phyloP scores from a whole-genome alignment of 1,140 invertebrate species.

The Samia ricini region DNA sequence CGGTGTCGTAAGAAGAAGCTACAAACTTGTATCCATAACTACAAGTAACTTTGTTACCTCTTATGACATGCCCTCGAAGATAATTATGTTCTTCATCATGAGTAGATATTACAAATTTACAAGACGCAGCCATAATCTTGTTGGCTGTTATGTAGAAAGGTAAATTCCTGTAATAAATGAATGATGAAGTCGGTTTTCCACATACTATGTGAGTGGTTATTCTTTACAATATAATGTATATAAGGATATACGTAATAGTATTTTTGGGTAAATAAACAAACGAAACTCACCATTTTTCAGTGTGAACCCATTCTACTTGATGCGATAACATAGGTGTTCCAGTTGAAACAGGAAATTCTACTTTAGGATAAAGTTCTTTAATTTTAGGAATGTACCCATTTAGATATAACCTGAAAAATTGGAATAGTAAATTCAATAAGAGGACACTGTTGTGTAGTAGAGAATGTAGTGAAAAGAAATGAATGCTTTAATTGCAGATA shows the following conservation, averaged over 20 bases:
- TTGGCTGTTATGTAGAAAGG: slow-evolving; percentile 1
- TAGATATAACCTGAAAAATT: slow-evolving; percentile 79
- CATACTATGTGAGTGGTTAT: no score
- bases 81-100: slow-evolving; percentile 47
- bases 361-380: slow-evolving; percentile 79
- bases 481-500: no score
- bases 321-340: slow-evolving; percentile 86
- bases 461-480: no score
- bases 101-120: slow-evolving; percentile 33
- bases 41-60: slow-evolving; percentile 39
- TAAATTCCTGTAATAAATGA: not conserved
- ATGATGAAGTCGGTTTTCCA: no score
- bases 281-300: slow-evolving; percentile 63
- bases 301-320: slow-evolving; percentile 85
- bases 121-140: slow-evolving; percentile 12
- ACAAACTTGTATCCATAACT: no score
- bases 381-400: slow-evolving; percentile 81
- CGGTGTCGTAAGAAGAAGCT: no score
- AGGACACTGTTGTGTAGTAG: no score
- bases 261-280: no score
- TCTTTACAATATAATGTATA: no score
- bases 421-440: not conserved
- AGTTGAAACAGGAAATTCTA: slow-evolving; percentile 84
- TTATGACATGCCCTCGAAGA: slow-evolving; percentile 37
- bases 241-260: no score